These are phyloP conservation scores for Tinea trinotella DNA, from an alignment of 2,888 invertebrate species.

Conservation along the genomic window DNA sequence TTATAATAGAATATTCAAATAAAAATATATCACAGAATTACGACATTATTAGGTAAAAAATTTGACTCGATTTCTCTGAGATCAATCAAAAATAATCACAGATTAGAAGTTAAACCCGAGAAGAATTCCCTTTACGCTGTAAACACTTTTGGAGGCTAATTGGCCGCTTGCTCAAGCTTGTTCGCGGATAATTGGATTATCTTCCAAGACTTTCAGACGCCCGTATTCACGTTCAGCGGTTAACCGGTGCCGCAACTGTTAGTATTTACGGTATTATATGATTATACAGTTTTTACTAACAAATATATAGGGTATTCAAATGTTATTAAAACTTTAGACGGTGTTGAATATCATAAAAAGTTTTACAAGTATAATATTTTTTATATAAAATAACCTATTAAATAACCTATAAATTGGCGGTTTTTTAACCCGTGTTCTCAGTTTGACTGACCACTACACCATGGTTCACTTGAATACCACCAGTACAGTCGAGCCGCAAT, in stretches of 20 bases:
- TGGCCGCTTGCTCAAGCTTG: slow-evolving; percentile 36
- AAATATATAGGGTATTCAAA: too few relatives aligned
- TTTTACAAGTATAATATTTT: too few relatives aligned
- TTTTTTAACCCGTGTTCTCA: too few relatives aligned
- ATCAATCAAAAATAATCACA: slow-evolving; percentile 6
- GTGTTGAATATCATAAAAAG: too few relatives aligned
- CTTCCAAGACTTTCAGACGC: slow-evolving; percentile 33
- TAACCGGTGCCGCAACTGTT: slow-evolving; percentile 26
- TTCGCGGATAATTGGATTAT: slow-evolving; percentile 45
- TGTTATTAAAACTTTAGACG: neutral
- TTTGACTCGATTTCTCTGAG: neutral
- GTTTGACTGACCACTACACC: too few relatives aligned
- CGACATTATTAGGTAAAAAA: too few relatives aligned
- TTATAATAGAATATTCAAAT: too few relatives aligned
- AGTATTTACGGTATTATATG: neutral
- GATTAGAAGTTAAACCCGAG: slow-evolving; percentile 13
- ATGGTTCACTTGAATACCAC: too few relatives aligned
- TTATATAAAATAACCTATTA: too few relatives aligned
- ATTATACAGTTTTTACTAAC: neutral
- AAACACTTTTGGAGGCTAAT: slow-evolving; percentile 39
- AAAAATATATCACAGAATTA: too few relatives aligned
- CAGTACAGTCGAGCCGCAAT: too few relatives aligned
- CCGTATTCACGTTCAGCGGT: slow-evolving; percentile 30
- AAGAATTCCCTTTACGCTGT: slow-evolving; percentile 12
- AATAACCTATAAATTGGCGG: too few relatives aligned